These are phyloP conservation scores for Keiferia lycopersicella DNA, from an alignment of 2,888 invertebrate species.

Conservation along the genomic window DNA sequence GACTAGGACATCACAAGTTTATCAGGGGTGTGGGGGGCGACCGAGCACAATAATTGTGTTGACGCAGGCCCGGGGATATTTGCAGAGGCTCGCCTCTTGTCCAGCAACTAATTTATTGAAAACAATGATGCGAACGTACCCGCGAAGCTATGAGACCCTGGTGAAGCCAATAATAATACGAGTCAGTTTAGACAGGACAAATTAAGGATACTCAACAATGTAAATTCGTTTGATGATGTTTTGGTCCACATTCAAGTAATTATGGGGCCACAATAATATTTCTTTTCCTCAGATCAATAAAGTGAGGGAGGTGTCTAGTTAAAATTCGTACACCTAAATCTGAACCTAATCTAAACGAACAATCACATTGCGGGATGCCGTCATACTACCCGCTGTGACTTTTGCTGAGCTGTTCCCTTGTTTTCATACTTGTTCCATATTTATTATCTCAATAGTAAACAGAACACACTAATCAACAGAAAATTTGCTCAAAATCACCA, in stretches of 20 bases:
- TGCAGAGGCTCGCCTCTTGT: slow-evolving; percentile 63
- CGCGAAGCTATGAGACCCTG: slow-evolving; percentile 26
- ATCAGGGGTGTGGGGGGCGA: slow-evolving; percentile 72
- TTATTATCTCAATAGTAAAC: too few species aligned
- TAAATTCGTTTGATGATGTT: neutral
- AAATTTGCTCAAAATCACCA: too few species aligned
- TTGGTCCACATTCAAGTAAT: neutral
- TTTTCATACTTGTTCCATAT: too few species aligned
- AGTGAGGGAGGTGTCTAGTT: too few species aligned
- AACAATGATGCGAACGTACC: slow-evolving; percentile 61
- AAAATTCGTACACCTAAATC: too few species aligned
- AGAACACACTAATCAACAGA: too few species aligned
- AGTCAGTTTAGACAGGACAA: slow-evolving; percentile 8
- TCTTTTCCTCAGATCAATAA: too few species aligned
- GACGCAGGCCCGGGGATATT: slow-evolving; percentile 73
- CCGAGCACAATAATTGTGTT: slow-evolving; percentile 82
- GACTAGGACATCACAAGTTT: slow-evolving; percentile 13
- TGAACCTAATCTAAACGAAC: too few species aligned
- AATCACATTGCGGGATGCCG: too few species aligned
- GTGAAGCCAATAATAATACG: slow-evolving; percentile 15
- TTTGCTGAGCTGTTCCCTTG: too few species aligned
- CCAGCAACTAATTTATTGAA: slow-evolving; percentile 77
- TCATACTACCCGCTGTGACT: too few species aligned
- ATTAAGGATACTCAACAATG: neutral
- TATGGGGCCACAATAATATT: too few species aligned